Conservation (phyloP, 23 tunicate genomes). For the Diplosoma virens region DNA sequence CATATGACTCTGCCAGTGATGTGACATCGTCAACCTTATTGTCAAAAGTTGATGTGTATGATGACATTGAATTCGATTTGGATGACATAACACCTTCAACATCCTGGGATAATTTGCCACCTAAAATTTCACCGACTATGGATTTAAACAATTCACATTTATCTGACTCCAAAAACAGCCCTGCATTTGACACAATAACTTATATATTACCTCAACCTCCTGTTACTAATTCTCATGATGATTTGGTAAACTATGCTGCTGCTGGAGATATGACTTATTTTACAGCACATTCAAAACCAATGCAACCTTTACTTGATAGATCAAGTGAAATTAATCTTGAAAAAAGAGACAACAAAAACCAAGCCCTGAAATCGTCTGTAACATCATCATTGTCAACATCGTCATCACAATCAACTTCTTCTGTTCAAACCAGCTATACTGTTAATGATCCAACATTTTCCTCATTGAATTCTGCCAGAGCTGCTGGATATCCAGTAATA, state of each 20-base stretch:
- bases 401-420: neutral
- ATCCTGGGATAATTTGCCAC: neutral
- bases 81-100: neutral
- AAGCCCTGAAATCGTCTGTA: neutral
- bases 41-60: slow-evolving; percentile 4
- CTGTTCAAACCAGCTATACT: slow-evolving; percentile 15
- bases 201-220: neutral
- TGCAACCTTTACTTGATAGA: neutral
- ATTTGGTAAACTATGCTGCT: neutral
- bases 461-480: slow-evolving; percentile 16
- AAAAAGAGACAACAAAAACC: neutral
- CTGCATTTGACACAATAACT: neutral
- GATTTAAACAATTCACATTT: too few species aligned
- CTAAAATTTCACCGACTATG: too few species aligned
- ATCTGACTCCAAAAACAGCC: too few species aligned
- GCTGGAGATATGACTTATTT: slow-evolving; percentile 11
- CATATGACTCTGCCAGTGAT: neutral
- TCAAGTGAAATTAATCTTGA: neutral
- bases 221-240: neutral
- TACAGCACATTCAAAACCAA: neutral
- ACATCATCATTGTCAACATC: neutral
- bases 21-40: neutral
- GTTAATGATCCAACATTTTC: neutral
- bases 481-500: slow-evolving; percentile 37
- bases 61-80: neutral